Percentiles rank a stretch among this genome's conserved stretches.
These are phyloP conservation scores for Myotis daubentonii DNA, from an alignment of 2,797 vertebrate genomes.

Conservation along the genomic window DNA sequence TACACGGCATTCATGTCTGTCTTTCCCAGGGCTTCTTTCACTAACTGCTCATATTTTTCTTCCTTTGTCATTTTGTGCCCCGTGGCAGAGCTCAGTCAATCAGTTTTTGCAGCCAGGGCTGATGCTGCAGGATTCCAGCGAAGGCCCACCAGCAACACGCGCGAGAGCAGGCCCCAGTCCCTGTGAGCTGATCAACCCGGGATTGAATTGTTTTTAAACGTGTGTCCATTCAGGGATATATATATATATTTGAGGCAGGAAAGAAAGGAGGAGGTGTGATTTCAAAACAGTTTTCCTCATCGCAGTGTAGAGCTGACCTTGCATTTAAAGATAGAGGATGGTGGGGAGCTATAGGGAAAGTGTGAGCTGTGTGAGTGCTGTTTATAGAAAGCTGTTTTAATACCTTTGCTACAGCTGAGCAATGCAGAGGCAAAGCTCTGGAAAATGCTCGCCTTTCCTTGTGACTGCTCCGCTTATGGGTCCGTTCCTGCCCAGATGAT, in stretches of 20 bases:
- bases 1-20: slow-evolving; percentile 73
- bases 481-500: slow-evolving; percentile 28
- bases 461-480: slow-evolving; percentile 57
- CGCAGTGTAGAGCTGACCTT: slow-evolving; percentile 55
- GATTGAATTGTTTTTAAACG: slow-evolving; percentile 64
- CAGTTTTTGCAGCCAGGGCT: slow-evolving; percentile 63
- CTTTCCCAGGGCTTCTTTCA: slow-evolving; percentile 44
- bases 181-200: slow-evolving; percentile 49
- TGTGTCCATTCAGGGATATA: slow-evolving; percentile 58
- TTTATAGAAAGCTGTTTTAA: slow-evolving; percentile 59
- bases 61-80: slow-evolving; percentile 73
- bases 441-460: slow-evolving; percentile 22
- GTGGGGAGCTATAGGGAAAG: slow-evolving; percentile 1
- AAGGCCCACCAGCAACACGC: slow-evolving; percentile 53
- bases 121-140: slow-evolving; percentile 71
- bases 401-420: slow-evolving; percentile 46
- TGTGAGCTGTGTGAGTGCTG: slow-evolving; percentile 38
- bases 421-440: slow-evolving; percentile 44
- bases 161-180: not conserved
- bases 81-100: slow-evolving; percentile 60
- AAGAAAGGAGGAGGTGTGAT: slow-evolving; percentile 23
- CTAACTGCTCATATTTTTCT: slow-evolving; percentile 68
- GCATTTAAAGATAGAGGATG: slow-evolving; percentile 50
- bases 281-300: slow-evolving; percentile 44
- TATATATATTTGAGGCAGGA: not conserved